A percentile compares a stretch with the other conserved stretches of the same genome.
Conservation (phyloP, 1,140 invertebrate species). For the Pissodes strobi region DNA sequence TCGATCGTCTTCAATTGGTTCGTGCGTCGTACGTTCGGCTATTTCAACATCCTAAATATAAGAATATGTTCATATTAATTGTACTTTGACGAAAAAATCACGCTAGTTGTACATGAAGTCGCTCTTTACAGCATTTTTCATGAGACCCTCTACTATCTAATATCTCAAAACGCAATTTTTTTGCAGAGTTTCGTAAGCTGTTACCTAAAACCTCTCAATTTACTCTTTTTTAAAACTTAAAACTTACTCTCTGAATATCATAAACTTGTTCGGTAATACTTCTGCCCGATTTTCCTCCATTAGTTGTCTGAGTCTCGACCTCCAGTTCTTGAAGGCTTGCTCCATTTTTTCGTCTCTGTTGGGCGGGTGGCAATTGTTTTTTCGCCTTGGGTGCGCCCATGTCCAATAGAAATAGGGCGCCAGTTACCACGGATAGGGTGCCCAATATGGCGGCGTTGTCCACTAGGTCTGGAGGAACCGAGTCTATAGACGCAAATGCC, state of each 20-base stretch:
- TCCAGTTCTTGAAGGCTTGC: background rate
- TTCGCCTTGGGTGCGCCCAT: slow-evolving; percentile 60
- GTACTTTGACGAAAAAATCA: too few species aligned
- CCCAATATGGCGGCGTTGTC: slow-evolving; percentile 74
- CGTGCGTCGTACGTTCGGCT: slow-evolving; percentile 47
- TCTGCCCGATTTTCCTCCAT: too few species aligned
- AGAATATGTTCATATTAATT: too few species aligned
- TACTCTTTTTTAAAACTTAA: too few species aligned
- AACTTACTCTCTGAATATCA: slow-evolving; percentile 36
- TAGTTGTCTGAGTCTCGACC: too few species aligned
- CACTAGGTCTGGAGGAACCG: slow-evolving; percentile 66
- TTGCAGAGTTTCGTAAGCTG: too few species aligned
- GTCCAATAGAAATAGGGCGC: slow-evolving; percentile 69
- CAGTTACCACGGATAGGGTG: slow-evolving; percentile 68
- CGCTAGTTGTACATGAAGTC: too few species aligned
- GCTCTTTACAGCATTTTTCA: too few species aligned
- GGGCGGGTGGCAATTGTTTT: slow-evolving; percentile 21
- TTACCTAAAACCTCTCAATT: too few species aligned
- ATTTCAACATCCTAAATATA: slow-evolving; percentile 34
- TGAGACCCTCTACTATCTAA: too few species aligned
- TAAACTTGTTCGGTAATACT: slow-evolving; percentile 36
- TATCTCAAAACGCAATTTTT: too few species aligned
- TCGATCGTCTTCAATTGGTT: slow-evolving; percentile 53
- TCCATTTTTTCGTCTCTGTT: slow-evolving; percentile 14
- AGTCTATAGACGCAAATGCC: slow-evolving; percentile 71